Conservation (phyloP, 2,797 vertebrate genomes). For the Neosalanx taihuensis region DNA sequence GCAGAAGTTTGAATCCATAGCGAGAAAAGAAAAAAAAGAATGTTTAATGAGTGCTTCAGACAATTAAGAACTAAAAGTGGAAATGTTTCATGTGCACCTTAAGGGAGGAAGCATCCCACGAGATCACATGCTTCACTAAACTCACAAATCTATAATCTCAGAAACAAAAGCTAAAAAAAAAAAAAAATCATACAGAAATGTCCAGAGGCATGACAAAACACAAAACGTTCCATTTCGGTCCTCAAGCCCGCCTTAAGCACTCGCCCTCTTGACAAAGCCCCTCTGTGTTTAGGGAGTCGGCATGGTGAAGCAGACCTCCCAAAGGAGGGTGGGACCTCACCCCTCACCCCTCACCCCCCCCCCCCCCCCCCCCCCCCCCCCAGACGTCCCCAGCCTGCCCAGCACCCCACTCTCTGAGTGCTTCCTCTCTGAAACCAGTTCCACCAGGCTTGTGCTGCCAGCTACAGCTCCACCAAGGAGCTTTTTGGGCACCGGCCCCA, state of each 20-base stretch:
- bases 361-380: not conserved
- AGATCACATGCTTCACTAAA: no score
- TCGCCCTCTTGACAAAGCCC: constrained; percentile 11
- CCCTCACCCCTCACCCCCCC: not conserved
- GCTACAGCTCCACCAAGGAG: not conserved
- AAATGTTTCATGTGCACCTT: no score
- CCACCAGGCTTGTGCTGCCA: constrained; percentile 1
- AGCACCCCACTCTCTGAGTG: constrained; percentile 15
- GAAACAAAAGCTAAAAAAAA: not conserved
- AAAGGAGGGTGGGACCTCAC: not conserved
- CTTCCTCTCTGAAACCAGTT: constrained; percentile 18
- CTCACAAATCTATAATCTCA: not conserved
- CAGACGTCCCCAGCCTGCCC: not conserved
- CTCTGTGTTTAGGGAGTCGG: constrained; percentile 16
- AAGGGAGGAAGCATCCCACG: no score
- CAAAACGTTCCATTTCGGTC: not conserved
- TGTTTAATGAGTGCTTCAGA: no score
- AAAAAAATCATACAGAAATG: not conserved
- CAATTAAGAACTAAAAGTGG: no score
- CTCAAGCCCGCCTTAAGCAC: not conserved
- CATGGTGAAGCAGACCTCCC: constrained; percentile 7
- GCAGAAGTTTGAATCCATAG: no score
- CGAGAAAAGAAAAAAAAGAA: no score
- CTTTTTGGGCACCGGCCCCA: constrained; percentile 12
- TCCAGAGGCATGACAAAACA: not conserved